A percentile compares a stretch with the other conserved stretches of the same genome.
These are phyloP conservation scores for Drosophila aldrichi DNA, from an alignment of 2,888 invertebrate genomes.

Conservation along the genomic window DNA sequence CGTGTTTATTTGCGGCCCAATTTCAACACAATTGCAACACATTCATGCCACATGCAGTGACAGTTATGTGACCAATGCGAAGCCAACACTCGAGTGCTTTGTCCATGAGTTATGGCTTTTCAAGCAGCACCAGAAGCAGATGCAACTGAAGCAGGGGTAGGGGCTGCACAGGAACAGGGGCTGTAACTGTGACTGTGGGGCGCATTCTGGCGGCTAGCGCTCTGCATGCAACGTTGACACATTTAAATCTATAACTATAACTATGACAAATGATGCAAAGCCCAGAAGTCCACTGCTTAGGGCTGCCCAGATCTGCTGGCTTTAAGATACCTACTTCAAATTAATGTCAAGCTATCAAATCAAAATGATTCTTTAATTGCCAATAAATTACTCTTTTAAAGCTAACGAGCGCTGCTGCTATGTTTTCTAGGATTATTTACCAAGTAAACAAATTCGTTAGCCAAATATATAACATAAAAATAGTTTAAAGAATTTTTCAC, in stretches of 20 bases:
- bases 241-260: slow-evolving; percentile 45
- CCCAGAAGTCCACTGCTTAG: slow-evolving; percentile 31
- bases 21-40: slow-evolving; percentile 61
- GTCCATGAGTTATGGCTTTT: slow-evolving; percentile 65
- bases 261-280: slow-evolving; percentile 58
- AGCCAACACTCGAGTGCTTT: slow-evolving; percentile 53
- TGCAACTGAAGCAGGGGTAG: neutral
- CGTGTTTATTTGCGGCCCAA: slow-evolving; percentile 47
- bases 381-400: neutral
- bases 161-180: neutral
- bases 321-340: neutral
- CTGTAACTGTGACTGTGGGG: neutral
- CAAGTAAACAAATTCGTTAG: neutral
- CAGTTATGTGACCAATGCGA: slow-evolving; percentile 62
- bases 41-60: slow-evolving; percentile 71
- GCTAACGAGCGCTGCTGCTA: too few species aligned
- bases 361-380: neutral
- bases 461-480: neutral
- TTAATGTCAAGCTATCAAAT: neutral
- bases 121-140: slow-evolving; percentile 35
- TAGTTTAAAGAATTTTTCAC: neutral
- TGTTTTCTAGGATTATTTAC: neutral
- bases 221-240: slow-evolving; percentile 49
- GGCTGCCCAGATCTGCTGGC: neutral
- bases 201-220: slow-evolving; percentile 19